Percentiles rank a stretch among this genome's conserved stretches.
Conservation (phyloP, 2,888 invertebrate species). For the Euzetes globulus region DNA sequence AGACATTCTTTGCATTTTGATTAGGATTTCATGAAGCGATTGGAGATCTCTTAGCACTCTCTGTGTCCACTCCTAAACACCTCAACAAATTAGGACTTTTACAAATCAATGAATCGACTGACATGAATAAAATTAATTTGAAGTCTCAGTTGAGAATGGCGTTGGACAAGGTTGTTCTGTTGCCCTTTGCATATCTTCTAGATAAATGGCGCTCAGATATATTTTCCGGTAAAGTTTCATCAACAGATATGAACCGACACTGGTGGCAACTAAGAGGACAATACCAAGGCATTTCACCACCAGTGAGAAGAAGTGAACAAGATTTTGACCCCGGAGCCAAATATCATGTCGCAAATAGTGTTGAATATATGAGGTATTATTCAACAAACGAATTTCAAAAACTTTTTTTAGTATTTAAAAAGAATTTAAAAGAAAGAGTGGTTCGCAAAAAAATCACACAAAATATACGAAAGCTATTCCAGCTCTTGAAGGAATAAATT, state of each 20-base stretch:
- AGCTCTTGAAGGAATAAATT: too few relatives aligned
- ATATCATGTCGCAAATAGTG: slow-evolving; percentile 74
- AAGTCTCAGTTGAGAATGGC: slow-evolving; percentile 56
- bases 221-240: slow-evolving; percentile 64
- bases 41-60: slow-evolving; percentile 63
- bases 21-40: slow-evolving; percentile 60
- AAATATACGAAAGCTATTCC: too few relatives aligned
- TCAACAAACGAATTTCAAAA: background rate
- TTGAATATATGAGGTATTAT: slow-evolving; percentile 55
- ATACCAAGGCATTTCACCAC: slow-evolving; percentile 58
- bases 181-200: slow-evolving; percentile 74
- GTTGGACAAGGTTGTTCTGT: slow-evolving; percentile 66
- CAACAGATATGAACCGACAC: slow-evolving; percentile 74
- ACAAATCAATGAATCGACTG: slow-evolving; percentile 62
- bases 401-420: too few relatives aligned
- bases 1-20: too few relatives aligned
- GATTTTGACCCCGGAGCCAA: slow-evolving; percentile 90
- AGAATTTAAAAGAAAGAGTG: too few relatives aligned
- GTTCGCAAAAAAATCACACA: too few relatives aligned
- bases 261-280: slow-evolving; percentile 64
- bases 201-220: slow-evolving; percentile 81
- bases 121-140: slow-evolving; percentile 52
- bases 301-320: slow-evolving; percentile 63
- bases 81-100: slow-evolving; percentile 58
- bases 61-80: slow-evolving; percentile 58